Evolutionary conservation across 1,140 invertebrate species (phyloP).

Genomic region (Lepidurus couesii): DNA sequence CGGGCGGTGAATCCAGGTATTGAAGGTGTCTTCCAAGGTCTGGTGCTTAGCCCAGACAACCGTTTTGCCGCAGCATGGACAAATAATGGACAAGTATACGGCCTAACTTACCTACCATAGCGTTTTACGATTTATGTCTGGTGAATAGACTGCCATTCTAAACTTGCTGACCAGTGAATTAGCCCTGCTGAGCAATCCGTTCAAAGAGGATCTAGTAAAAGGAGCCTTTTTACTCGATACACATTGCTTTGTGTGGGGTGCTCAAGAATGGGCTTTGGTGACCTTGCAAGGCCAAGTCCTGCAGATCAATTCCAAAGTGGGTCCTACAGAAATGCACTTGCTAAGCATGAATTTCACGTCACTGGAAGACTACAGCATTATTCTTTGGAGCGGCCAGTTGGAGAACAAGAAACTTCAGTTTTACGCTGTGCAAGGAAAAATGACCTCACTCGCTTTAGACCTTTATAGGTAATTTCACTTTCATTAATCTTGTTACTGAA

Average conservation of each 20-base stretch:
- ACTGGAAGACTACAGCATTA: constrained; percentile 62
- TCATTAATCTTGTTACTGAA: background rate
- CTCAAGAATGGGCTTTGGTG: constrained; percentile 48
- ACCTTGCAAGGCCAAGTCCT: constrained; percentile 30
- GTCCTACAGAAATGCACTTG: constrained; percentile 38
- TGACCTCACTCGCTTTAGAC: constrained; percentile 56
- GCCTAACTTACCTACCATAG: background rate
- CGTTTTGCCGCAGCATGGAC: constrained; percentile 93
- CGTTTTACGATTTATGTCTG: constrained; percentile 22
- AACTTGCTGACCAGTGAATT: constrained; percentile 89
- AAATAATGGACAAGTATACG: constrained; percentile 82
- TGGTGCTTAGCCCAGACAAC: constrained; percentile 91
- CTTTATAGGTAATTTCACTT: constrained; percentile 52
- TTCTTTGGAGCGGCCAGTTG: constrained; percentile 72
- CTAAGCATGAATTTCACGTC: constrained; percentile 64
- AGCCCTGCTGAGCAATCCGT: constrained; percentile 71
- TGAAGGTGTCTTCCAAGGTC: constrained; percentile 50
- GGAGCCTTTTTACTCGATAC: constrained; percentile 72
- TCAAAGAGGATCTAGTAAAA: constrained; percentile 59
- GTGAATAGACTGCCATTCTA: constrained; percentile 63
- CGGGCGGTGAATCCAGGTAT: constrained; percentile 76
- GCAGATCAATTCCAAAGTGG: constrained; percentile 13
- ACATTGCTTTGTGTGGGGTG: constrained; percentile 50
- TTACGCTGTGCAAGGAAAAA: constrained; percentile 53
- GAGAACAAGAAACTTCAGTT: constrained; percentile 65